A percentile compares a stretch with the other conserved stretches of the same genome.
phyloP scores from a whole-genome alignment of 2,113 vertebrate genomes.

The Fukomys damarensis region DNA sequence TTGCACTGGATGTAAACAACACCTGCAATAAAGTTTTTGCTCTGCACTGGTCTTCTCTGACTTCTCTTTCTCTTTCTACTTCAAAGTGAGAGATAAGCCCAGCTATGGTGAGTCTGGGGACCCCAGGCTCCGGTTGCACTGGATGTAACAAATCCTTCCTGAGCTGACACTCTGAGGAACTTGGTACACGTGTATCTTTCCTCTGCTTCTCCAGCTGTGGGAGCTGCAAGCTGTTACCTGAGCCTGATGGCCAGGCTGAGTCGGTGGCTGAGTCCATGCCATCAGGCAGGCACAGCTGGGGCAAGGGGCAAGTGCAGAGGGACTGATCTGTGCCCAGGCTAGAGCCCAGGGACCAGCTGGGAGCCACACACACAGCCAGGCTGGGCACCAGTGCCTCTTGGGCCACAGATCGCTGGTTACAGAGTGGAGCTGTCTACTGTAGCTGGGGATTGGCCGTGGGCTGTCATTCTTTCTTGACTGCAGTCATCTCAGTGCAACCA shows the following conservation, averaged over 20 bases:
- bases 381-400: neutral
- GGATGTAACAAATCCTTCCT: neutral
- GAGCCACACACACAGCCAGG: neutral
- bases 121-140: neutral
- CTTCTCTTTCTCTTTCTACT: neutral
- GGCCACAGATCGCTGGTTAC: neutral
- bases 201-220: neutral
- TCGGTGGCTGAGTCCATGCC: fast-evolving
- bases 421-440: neutral
- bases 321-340: neutral
- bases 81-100: neutral
- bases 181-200: neutral
- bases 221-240: neutral
- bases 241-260: fast-evolving
- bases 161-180: neutral
- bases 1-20: too few relatives aligned
- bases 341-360: neutral
- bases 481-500: neutral
- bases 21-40: neutral
- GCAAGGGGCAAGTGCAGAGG: neutral
- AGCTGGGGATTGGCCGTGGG: fast-evolving
- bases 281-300: neutral
- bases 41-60: neutral
- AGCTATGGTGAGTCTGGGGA: neutral
- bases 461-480: neutral